Base-by-base conservation (phyloP, 2,888 invertebrate species). In the Leuctra nigra region DNA sequence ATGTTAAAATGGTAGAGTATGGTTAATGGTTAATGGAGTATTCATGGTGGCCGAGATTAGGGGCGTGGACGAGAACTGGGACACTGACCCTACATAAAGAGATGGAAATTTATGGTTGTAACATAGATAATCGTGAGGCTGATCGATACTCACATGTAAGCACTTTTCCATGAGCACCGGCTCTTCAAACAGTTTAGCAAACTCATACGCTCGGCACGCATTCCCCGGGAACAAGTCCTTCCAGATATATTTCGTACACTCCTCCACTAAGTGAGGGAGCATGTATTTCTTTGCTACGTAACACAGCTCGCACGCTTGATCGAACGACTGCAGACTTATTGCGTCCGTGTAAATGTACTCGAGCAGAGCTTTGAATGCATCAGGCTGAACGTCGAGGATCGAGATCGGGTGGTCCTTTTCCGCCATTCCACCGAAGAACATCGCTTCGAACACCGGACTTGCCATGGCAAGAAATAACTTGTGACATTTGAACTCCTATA, bases 221-320 rank as follows among this genome's bases (percentile, higher is more conserved):
- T 90, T 91, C 66, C 84, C 83, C 0, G 89, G 85, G 58, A 83
- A 81, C 35, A 87, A 70, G 68, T 87, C 86, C 0, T 86, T 84
- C 89, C 90, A 91, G n/a, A 91, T 73, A 66, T 83, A 91, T 61
- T 84, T 81, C 0, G 89, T 91, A 68, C 91, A 91, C 64, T 87
- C 84, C 62, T 89, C 85, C 0, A 91, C 88, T 7, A 91, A 75
- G 69, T 86, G 83, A 0, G 91, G 91, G 55, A 91, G 70, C 86
- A 91, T 87, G 65, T 91, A 91, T 67, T 91, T 91, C 67, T 91
- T 91, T 9, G 90, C 91, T 55, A 87, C 89, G 69, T 91, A 91
- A 68, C 91, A 91, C 33, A 91, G 70, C 66, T 91, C 91, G 69
- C 90, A 91, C 0, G 90, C 91, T 67, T 90, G 85, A 65, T 91